Base-by-base conservation (phyloP, 2,797 vertebrate genomes). In the Nyctibius grandis region DNA sequence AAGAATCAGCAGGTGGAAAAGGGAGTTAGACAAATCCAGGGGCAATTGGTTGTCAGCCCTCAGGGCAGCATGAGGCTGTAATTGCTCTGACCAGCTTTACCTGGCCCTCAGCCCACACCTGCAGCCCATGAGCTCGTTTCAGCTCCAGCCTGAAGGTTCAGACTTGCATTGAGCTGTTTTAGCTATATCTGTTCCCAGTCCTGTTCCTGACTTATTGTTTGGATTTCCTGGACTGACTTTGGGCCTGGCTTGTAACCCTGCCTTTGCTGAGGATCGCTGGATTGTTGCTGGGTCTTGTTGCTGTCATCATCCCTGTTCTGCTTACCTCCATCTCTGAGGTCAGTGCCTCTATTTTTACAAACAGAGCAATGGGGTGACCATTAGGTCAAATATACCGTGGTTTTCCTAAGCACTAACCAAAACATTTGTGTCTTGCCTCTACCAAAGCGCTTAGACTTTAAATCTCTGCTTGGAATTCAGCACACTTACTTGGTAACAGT, bases 141-240 rank as follows among this genome's bases (percentile, higher is more conserved):
- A 9, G 18, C 14, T 75, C 31, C 63, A 64, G 12, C 26, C 57
- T 56, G 44, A 60, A 68, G 21, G 18, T 1, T 29, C 7, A 33
- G 6, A 0, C 5, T 63, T 45, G 11, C 4, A 6, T 15, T 12
- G 34, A 48, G 5, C 3, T 25, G 11, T 0, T 38, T 68, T 18
- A 14, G 23, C 9, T 10, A 0, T 33, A 1, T 20, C 5, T 61
- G 4, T 19, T 85, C 3, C 0, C 1, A 11, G 15, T 60, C 4
- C 5, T 73, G 12, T 34, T 83, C 10, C 26, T 68, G 81, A 29
- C 3, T 33, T 59, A 6, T 1, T 57, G 7, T 25, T 79, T 76
- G 72, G 34, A 7, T 82, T 88, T 92, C 3, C 44, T 67, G 31
- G 29, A 1, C 29, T 57, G 50, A 1, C 18, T 44, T 44, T 33